Evolutionary conservation across 2,888 invertebrate genomes (phyloP).

Genomic region (Mesorhabditis sp.): DNA sequence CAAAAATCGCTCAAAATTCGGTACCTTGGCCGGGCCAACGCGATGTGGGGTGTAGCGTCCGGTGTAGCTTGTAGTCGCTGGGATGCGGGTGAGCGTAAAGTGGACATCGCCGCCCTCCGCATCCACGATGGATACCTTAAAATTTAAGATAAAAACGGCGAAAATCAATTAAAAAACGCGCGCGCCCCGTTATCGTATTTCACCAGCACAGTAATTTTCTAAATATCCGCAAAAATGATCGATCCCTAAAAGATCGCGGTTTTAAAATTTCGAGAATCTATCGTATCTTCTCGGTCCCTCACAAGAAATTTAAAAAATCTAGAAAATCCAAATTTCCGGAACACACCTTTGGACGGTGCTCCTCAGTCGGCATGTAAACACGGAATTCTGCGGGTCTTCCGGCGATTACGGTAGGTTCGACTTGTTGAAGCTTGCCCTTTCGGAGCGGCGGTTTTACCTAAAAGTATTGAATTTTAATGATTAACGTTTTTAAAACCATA

Average conservation of each 20-base stretch:
- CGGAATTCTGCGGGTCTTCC: constrained; percentile 18
- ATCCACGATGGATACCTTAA: constrained; percentile 24
- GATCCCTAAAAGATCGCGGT: too few species aligned
- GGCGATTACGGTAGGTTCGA: constrained; percentile 25
- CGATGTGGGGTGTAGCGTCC: constrained; percentile 41
- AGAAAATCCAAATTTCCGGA: too few species aligned
- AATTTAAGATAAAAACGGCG: background rate
- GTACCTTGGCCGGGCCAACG: constrained; percentile 36
- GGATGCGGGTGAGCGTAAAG: constrained; percentile 22
- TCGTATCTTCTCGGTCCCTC: too few species aligned
- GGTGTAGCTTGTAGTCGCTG: constrained; percentile 15
- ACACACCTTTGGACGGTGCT: constrained; percentile 29
- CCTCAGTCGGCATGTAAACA: constrained; percentile 20
- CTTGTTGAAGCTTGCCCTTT: constrained; percentile 3
- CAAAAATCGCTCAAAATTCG: background rate
- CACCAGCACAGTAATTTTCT: too few species aligned
- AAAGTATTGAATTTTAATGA: background rate
- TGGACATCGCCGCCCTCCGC: constrained; percentile 32
- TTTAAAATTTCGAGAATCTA: too few species aligned
- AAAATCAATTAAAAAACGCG: too few species aligned
- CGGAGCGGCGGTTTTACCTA: constrained; percentile 1
- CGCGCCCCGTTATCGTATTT: too few species aligned
- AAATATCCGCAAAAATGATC: too few species aligned
- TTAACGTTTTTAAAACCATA: background rate
- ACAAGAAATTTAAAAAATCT: too few species aligned